A percentile compares a stretch with the other conserved stretches of the same genome.
phyloP scores from a whole-genome alignment of 1,140 invertebrate genomes.

The Melanaphis sacchari region DNA sequence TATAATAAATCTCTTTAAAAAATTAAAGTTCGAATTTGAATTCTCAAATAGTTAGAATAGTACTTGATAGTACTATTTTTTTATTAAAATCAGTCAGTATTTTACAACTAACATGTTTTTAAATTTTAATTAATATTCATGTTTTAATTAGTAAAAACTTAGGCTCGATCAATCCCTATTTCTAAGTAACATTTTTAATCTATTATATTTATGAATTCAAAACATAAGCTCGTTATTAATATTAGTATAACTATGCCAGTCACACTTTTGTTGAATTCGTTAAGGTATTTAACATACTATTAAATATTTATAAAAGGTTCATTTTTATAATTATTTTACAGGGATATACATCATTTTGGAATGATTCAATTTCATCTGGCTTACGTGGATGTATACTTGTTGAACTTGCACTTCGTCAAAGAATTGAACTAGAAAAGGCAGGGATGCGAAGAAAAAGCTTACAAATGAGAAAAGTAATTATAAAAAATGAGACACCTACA shows the following conservation, averaged over 20 bases:
- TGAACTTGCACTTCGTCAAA: conserved; percentile 91
- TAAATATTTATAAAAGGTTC: neutral
- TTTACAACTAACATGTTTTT: no score
- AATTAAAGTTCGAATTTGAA: no score
- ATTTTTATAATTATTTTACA: conserved; percentile 65
- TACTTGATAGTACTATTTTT: no score
- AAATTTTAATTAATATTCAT: no score
- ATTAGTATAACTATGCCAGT: neutral
- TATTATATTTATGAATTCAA: neutral
- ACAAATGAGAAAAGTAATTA: conserved; percentile 78
- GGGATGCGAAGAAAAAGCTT: conserved; percentile 94
- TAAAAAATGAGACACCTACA: conserved; percentile 90
- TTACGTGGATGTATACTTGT: conserved; percentile 98
- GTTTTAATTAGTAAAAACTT: no score
- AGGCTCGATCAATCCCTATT: no score
- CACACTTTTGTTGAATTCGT: neutral
- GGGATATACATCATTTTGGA: conserved; percentile 99
- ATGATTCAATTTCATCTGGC: conserved; percentile 99
- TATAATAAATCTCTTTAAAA: no score
- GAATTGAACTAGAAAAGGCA: conserved; percentile 95
- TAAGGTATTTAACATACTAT: neutral
- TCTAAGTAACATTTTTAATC: no score
- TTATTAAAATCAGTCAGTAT: no score
- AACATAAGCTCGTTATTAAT: neutral
- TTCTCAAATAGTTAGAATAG: no score